Evolutionary conservation across 2,888 invertebrate species (phyloP), one percentile per base, ranked within the genome.

Genomic region (Papilio demoleus): DNA sequence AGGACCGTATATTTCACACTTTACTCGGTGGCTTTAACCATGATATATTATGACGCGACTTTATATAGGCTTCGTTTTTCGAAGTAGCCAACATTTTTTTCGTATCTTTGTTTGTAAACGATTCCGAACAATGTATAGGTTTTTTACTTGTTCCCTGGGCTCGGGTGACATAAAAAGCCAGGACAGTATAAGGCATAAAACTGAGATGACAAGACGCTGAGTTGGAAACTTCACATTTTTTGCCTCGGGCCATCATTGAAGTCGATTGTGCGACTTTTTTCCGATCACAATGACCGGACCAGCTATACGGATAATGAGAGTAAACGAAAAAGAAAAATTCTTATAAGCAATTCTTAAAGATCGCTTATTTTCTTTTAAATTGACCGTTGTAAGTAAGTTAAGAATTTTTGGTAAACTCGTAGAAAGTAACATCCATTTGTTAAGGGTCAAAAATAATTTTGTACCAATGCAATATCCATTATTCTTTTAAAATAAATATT

Each of bases 1-100:
- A 86, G 86, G 84, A 81, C 80, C 85, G 86, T 88, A 91, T 90
- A 90, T 88, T 91, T 92, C 90, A 91, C 92, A 92, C 92, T 92
- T 88, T 83, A 82, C 82, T 73, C 73, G 75, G 82, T 83, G 81
- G 81, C 78, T 71, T 82, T 87, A 88, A 88, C 86, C 82, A 82
- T 88, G 88, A 90, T 91, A 88, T 89, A 89, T 88, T 89, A 88
- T 90, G 88, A 88, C 88, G 79, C 74, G 81, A 75, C 80, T 82
- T 80, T 85, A 81, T 84, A 81, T 83, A 83, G 83, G 84, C 80
- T 78, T 79, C 74, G 83, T 83, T 85, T 77, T 88, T 87, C 79
- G 79, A 82, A 79, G 77, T 19, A 22, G 82, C 77, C 76, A 76
- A 79, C 79, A 82, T 85, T 88, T 88, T 86, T 84, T 84, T 81